Percentiles rank a stretch among this genome's conserved stretches.
These are phyloP conservation scores for Pseudoips prasinana DNA, from an alignment of 2,888 invertebrate species.

Conservation along the genomic window DNA sequence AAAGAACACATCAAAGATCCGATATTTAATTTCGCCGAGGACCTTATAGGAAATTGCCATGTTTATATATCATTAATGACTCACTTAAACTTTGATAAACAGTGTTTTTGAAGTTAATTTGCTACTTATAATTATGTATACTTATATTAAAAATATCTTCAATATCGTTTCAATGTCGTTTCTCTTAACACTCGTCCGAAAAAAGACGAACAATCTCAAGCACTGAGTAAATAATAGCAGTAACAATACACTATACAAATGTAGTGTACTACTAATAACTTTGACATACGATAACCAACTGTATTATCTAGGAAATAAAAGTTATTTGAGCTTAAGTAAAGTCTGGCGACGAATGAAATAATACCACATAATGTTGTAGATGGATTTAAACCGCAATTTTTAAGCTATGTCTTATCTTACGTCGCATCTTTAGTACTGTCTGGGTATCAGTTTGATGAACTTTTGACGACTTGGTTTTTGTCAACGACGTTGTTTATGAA, in stretches of 20 bases:
- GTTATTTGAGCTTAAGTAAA: constrained; percentile 5
- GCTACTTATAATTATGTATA: no score
- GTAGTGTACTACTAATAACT: constrained; percentile 21
- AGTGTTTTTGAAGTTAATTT: no score
- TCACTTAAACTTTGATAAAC: no score
- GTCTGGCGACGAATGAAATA: constrained; percentile 10
- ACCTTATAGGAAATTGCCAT: no score
- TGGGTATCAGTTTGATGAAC: constrained; percentile 7
- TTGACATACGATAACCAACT: constrained; percentile 11
- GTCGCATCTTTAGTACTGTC: constrained; percentile 7
- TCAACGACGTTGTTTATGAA: no score
- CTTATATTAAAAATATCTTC: no score
- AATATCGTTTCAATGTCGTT: constrained; percentile 18
- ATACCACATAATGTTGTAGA: constrained; percentile 3
- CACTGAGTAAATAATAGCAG: constrained; percentile 36
- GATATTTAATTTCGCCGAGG: no score
- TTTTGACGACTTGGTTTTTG: background rate
- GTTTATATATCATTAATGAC: no score
- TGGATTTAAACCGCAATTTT: constrained; percentile 21
- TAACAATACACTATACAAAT: constrained; percentile 41
- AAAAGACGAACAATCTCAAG: constrained; percentile 33
- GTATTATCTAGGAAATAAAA: constrained; percentile 9
- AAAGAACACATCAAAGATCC: no score
- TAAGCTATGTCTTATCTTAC: constrained; percentile 18
- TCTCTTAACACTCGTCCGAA: constrained; percentile 8